phyloP scores from a whole-genome alignment of 53 echinoderm and acorn worm species.

The Arbacia lixula region DNA sequence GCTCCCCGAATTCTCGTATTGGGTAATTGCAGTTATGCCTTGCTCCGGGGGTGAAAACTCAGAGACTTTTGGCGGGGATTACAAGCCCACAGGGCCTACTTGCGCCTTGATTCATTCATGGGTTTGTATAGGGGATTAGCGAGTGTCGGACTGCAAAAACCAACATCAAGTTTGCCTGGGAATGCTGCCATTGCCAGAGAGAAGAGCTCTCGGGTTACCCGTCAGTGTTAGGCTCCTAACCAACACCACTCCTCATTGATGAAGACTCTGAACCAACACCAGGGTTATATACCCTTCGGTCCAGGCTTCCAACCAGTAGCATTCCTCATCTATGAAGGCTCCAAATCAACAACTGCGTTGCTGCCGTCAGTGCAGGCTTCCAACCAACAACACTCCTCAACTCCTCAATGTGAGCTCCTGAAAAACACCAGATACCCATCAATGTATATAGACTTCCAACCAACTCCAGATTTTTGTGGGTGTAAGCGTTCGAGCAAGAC shows the following conservation, averaged over 20 bases:
- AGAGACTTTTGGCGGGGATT: constrained; percentile 41
- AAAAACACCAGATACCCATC: too few relatives aligned
- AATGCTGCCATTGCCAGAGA: constrained; percentile 53
- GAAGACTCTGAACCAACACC: too few relatives aligned
- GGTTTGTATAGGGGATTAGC: constrained; percentile 51
- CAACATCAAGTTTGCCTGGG: constrained; percentile 56
- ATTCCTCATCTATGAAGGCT: too few relatives aligned
- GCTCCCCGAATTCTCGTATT: neutral
- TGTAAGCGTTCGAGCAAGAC: too few relatives aligned
- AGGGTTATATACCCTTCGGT: too few relatives aligned
- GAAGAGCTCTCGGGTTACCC: constrained; percentile 50
- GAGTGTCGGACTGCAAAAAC: constrained; percentile 60
- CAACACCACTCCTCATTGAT: constrained; percentile 4
- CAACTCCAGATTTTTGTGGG: too few relatives aligned
- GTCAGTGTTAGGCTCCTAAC: neutral
- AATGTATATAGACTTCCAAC: too few relatives aligned
- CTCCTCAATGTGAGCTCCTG: too few relatives aligned
- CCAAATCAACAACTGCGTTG: too few relatives aligned
- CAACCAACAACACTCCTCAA: too few relatives aligned
- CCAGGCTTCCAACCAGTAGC: too few relatives aligned
- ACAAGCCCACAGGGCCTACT: constrained; percentile 37
- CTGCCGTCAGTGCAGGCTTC: too few relatives aligned
- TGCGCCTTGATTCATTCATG: constrained; percentile 43
- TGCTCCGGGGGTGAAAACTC: constrained; percentile 36
- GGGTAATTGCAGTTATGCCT: constrained; percentile 47